These are phyloP conservation scores for Cydia fagiglandana DNA, from an alignment of 1,140 invertebrate species.

Conservation along the genomic window DNA sequence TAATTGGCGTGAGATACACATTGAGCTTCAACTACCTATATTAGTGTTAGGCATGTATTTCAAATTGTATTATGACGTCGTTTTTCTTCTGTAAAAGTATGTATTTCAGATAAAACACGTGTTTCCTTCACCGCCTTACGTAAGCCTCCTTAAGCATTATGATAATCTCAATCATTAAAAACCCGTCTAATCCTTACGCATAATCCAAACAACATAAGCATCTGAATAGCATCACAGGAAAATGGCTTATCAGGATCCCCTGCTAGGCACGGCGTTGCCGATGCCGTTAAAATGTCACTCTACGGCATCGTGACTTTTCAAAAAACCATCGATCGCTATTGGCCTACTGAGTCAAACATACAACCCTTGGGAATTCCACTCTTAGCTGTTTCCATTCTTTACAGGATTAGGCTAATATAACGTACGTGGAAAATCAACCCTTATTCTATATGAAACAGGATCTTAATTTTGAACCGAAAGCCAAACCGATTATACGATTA, in stretches of 20 bases:
- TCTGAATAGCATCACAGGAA: slow-evolving; percentile 32
- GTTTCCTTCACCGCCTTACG: too few relatives aligned
- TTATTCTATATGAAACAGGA: background rate
- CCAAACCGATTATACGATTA: background rate
- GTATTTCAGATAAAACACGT: too few relatives aligned
- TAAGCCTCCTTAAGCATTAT: too few relatives aligned
- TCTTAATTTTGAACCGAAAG: background rate
- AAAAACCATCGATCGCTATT: slow-evolving; percentile 18
- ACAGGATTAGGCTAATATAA: background rate
- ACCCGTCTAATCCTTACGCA: slow-evolving; percentile 18
- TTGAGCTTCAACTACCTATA: too few relatives aligned
- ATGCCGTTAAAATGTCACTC: slow-evolving; percentile 41
- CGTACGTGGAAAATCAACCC: too few relatives aligned
- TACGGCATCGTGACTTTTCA: slow-evolving; percentile 25
- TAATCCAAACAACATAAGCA: slow-evolving; percentile 24
- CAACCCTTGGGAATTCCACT: background rate
- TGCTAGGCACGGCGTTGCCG: slow-evolving; percentile 31
- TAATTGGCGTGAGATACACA: too few relatives aligned
- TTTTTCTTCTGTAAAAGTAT: too few relatives aligned
- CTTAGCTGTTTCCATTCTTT: background rate
- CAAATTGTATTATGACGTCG: too few relatives aligned
- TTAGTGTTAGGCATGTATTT: too few relatives aligned
- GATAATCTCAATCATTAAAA: slow-evolving; percentile 16
- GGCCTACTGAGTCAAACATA: background rate
- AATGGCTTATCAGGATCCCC: slow-evolving; percentile 36